Evolutionary conservation across 2,113 vertebrate genomes (phyloP).

Genomic region (Brachyhypopomus occidentalis): DNA sequence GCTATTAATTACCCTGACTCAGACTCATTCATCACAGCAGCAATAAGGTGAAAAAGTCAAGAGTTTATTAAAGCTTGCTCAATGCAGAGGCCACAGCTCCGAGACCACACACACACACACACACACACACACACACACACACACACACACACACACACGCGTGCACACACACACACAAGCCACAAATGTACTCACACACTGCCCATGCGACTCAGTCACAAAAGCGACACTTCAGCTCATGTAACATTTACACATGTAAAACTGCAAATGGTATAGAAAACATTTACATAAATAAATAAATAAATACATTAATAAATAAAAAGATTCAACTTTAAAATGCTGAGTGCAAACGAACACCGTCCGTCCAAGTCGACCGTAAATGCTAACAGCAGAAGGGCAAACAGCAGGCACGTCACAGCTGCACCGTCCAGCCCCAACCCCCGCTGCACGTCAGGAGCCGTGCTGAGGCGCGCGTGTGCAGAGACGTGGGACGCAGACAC

Average conservation of each 20-base stretch:
- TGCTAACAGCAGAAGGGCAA: conserved; percentile 9
- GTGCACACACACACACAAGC: conserved; percentile 8
- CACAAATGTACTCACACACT: conserved; percentile 15
- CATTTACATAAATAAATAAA: conserved; percentile 20
- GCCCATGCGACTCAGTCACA: not conserved
- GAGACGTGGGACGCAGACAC: conserved; percentile 26
- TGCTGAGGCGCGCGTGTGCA: not conserved
- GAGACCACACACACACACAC: conserved; percentile 60
- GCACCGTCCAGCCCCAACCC: not conserved
- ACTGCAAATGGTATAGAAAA: conserved; percentile 15
- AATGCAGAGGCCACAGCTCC: conserved; percentile 54
- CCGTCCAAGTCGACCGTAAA: conserved; percentile 32
- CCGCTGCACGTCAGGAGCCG: conserved; percentile 16
- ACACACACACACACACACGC: conserved; percentile 53
- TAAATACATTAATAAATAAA: conserved; percentile 41
- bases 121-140: conserved; percentile 56
- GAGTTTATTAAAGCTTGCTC: conserved; percentile 78
- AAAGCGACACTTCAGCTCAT: conserved; percentile 29
- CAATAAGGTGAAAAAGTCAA: conserved; percentile 81
- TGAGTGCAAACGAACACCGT: conserved; percentile 42
- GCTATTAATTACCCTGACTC: conserved; percentile 73
- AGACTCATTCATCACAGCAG: conserved; percentile 75
- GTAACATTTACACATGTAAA: conserved; percentile 29
- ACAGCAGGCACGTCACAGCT: conserved; percentile 26
- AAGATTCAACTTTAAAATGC: conserved; percentile 12